phyloP scores from a whole-genome alignment of 2,888 invertebrate species.

The Horisme vitalbata region DNA sequence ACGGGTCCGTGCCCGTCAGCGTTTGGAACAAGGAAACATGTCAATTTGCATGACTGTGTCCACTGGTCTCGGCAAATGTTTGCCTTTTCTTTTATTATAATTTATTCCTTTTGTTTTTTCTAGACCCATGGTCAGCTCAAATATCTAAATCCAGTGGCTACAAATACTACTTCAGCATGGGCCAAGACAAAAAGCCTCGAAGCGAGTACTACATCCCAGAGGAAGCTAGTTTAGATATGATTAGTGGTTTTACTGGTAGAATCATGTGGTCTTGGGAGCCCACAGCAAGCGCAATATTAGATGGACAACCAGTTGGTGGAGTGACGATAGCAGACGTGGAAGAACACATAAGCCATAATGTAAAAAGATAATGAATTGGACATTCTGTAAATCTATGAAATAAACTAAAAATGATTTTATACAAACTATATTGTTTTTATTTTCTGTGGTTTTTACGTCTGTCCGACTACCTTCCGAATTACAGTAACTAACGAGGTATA shows the following conservation, averaged over 20 bases:
- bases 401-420: slow-evolving; percentile 16
- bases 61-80: too few species aligned
- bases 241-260: slow-evolving; percentile 51
- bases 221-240: slow-evolving; percentile 62
- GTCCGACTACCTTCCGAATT: too few species aligned
- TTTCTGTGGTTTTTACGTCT: too few species aligned
- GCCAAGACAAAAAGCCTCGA: slow-evolving; percentile 51
- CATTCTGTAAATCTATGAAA: slow-evolving; percentile 8
- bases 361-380: slow-evolving; percentile 27
- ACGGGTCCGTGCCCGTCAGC: too few species aligned
- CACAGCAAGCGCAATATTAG: slow-evolving; percentile 56
- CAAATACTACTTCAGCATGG: slow-evolving; percentile 65
- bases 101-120: slow-evolving; percentile 32
- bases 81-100: too few species aligned
- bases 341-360: slow-evolving; percentile 47
- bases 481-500: too few species aligned
- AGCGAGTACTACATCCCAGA: slow-evolving; percentile 61
- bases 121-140: slow-evolving; percentile 73
- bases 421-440: background rate
- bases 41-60: too few species aligned
- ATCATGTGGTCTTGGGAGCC: slow-evolving; percentile 72
- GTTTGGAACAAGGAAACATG: too few species aligned
- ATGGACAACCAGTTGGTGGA: slow-evolving; percentile 47
- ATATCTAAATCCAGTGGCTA: slow-evolving; percentile 63
- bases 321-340: slow-evolving; percentile 60